phyloP scores from a whole-genome alignment of 2,797 vertebrate genomes.

The Sebastes aleutianus region DNA sequence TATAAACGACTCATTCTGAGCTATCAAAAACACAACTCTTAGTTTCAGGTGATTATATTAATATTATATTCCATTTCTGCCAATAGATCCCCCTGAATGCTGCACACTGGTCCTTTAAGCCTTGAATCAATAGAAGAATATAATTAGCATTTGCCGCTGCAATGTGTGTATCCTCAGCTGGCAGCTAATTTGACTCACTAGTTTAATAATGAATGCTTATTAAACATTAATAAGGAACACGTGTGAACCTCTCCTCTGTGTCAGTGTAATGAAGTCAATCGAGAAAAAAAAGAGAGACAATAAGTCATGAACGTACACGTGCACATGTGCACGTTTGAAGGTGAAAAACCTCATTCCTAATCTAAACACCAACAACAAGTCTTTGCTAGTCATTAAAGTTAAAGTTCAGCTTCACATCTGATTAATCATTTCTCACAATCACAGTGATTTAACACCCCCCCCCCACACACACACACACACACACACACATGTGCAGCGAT shows the following conservation, averaged over 20 bases:
- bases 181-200: neutral
- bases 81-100: neutral
- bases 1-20: neutral
- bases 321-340: neutral
- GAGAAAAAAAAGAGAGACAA: neutral
- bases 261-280: neutral
- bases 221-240: neutral
- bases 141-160: no score
- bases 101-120: neutral
- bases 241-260: neutral
- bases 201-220: neutral
- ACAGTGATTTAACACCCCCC: neutral
- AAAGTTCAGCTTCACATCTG: neutral
- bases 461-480: no score
- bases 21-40: neutral
- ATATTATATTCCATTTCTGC: neutral
- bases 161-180: neutral
- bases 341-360: neutral
- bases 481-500: constrained; percentile 1
- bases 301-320: neutral
- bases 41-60: neutral
- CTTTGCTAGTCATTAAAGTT: neutral
- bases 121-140: neutral
- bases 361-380: neutral
- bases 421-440: constrained; percentile 10